Evolutionary conservation across 2,888 invertebrate species (phyloP).

Genomic region (Gerosis bhagava): DNA sequence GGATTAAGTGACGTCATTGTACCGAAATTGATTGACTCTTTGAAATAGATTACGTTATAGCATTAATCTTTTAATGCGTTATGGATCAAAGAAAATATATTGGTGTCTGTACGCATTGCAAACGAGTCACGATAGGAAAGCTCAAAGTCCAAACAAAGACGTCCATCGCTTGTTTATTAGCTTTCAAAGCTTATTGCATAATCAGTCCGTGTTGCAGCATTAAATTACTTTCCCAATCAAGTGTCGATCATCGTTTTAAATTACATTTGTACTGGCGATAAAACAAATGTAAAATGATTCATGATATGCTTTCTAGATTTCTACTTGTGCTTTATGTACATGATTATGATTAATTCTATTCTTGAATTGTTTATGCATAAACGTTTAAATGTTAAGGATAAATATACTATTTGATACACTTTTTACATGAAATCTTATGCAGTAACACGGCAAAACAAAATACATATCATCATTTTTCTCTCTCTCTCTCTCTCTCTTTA

Average conservation of each 20-base stretch:
- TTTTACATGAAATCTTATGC: too few relatives aligned
- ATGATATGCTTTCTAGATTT: slow-evolving; percentile 11
- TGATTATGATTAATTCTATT: too few relatives aligned
- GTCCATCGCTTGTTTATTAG: slow-evolving; percentile 20
- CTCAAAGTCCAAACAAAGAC: slow-evolving; percentile 17
- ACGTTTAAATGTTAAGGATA: too few relatives aligned
- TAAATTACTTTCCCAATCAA: slow-evolving; percentile 27
- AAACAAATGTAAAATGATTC: slow-evolving; percentile 13
- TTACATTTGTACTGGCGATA: slow-evolving; percentile 14
- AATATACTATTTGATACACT: too few relatives aligned
- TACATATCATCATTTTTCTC: too few relatives aligned
- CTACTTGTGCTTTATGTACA: too few relatives aligned
- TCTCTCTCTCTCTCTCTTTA: too few relatives aligned
- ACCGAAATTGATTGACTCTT: slow-evolving; percentile 9
- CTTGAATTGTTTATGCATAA: too few relatives aligned
- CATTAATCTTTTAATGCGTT: slow-evolving; percentile 24
- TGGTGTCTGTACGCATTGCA: background rate
- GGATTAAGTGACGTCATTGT: too few relatives aligned
- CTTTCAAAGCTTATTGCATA: slow-evolving; percentile 20
- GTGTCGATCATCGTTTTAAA: slow-evolving; percentile 25
- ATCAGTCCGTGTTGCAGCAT: slow-evolving; percentile 13
- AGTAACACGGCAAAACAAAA: too few relatives aligned
- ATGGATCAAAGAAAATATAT: slow-evolving; percentile 17
- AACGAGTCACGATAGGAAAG: slow-evolving; percentile 23
- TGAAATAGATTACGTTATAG: slow-evolving; percentile 13